These are phyloP conservation scores for Sinocyclocheilus anshuiensis DNA, from an alignment of 2,113 vertebrate species.

Conservation along the genomic window DNA sequence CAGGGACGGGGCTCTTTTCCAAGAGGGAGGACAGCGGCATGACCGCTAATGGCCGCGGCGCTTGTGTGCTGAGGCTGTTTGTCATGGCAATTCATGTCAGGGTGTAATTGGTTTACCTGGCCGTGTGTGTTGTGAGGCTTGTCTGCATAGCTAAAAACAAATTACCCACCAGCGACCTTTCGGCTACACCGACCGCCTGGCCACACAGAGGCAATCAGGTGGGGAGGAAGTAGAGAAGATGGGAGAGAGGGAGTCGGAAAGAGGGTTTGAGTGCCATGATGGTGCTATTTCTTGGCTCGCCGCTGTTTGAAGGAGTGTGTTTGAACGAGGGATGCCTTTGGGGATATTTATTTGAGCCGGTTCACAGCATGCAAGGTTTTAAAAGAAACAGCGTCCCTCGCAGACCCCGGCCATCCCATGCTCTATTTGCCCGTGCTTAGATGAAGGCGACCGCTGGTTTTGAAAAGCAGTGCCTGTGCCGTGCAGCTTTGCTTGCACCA, in stretches of 20 bases:
- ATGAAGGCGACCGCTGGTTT: conserved; percentile 40
- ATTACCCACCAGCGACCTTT: conserved; percentile 63
- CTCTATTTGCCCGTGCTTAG: conserved; percentile 34
- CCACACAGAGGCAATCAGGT: not conserved
- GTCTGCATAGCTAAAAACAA: conserved; percentile 62
- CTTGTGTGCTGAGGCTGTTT: conserved; percentile 58
- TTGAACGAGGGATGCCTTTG: conserved; percentile 41
- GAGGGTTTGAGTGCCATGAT: conserved; percentile 36
- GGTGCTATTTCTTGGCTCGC: conserved; percentile 17
- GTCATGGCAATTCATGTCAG: conserved; percentile 68
- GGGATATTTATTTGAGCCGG: conserved; percentile 52
- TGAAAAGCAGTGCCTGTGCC: conserved; percentile 36
- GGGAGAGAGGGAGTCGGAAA: conserved; percentile 65
- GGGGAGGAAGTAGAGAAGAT: conserved; percentile 57
- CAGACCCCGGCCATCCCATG: conserved; percentile 23
- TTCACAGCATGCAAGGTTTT: conserved; percentile 43
- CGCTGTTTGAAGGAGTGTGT: conserved; percentile 42
- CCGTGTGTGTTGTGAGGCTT: conserved; percentile 57
- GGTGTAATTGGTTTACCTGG: conserved; percentile 71
- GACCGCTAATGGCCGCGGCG: conserved; percentile 62
- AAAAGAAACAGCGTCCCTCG: conserved; percentile 46
- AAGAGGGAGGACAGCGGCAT: conserved; percentile 58
- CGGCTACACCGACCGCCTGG: conserved; percentile 37
- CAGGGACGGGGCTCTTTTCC: conserved; percentile 58
- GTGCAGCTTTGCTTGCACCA: conserved; percentile 46